Evolutionary conservation across 2,797 vertebrate species (phyloP), one percentile per base, ranked within the genome.

Genomic region (Mionectes olivaceus): DNA sequence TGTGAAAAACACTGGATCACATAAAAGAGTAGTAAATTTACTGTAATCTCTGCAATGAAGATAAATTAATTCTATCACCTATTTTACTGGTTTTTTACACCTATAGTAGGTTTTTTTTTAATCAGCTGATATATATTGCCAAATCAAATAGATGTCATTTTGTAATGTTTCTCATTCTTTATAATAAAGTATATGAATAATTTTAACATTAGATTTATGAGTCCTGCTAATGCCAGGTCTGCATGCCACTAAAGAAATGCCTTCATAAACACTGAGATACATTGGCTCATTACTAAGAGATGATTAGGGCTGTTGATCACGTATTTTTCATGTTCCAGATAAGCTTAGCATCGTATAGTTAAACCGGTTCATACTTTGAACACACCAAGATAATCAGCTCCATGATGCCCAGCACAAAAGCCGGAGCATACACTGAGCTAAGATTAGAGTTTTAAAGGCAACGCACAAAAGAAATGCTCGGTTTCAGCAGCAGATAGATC

Each of bases 311-410:
- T 87, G 92, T 85, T 77, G 63, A 79, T 82, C 67, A 68, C 89
- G 64, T 91, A 89, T 74, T 90, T 74, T 50, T 77, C 69, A 63
- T 83, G 82, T 87, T 94, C 69, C 76, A 91, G 55, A 83, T 57
- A 80, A 87, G 37, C 65, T 69, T 53, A 65, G 47, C 85, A 85
- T 81, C 82, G n/a, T 37, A 78, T 5, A 93, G 79, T 86, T 78
- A 89, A 95, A 92, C 46, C 73, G 83, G 91, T 35, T 85, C 78
- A 56, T 85, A 75, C 65, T 93, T 94, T 43, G 10, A 91, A 21
- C 59, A 76, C 50, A 67, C 33, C 1, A 57, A 85, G 55, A 80
- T 89, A 73, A 91, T 92, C 73, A 87, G 73, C 61, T 61, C 24
- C 41, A 87, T 1, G 5, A 91, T 86, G 39, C 73, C 52, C 33